Evolutionary conservation across 2,113 vertebrate genomes (phyloP), one percentile per base, ranked within the genome.

Genomic region (Phalacrocorax pelagicus): DNA sequence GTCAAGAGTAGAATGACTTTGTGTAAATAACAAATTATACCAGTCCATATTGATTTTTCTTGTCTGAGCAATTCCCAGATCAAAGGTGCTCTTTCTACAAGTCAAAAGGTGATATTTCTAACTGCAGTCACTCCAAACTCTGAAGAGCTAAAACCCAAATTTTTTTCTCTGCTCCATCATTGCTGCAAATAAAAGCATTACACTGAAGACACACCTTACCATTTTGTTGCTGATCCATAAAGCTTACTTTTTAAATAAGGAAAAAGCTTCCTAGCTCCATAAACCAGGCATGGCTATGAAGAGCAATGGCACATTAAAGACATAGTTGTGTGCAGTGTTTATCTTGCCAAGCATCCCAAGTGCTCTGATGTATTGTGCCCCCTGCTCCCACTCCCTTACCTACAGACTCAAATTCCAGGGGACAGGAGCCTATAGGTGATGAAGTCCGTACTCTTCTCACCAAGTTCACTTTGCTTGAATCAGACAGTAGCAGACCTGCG

Each of bases 11-110:
- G 77, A 92, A 84, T 0, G 26, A 75, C 69, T 89, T 74, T 42
- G 72, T 94, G 92, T 95, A 82, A 96, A 87, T 94, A 94, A 94
- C 36, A 62, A 54, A 89, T 92, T 72, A 80, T 81, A 88, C 65
- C 46, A 42, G 79, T 27, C 78, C 30, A 13, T 49, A 96, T 55
- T 87, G 96, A 94, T 94, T 96, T 92, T 95, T 52, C 46, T 67
- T 91, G 36, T 62, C 81, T 94, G 87, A 94, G 49, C 29, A 72
- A 84, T 85, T 90, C 83, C 58, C 69, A 61, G 61, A 77, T 71
- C 88, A 94, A 80, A 95, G 46, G 83, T 77, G 88, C 66, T 89
- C 81, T 81, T 95, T 91, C 80, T 73, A 15, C 42, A 81, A 84
- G 77, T 84, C 83, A 81, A 81, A 85, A 58, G 57, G 57, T 65